Conservation (phyloP, 1,140 invertebrate genomes). For the Drosophila paulistorum region DNA sequence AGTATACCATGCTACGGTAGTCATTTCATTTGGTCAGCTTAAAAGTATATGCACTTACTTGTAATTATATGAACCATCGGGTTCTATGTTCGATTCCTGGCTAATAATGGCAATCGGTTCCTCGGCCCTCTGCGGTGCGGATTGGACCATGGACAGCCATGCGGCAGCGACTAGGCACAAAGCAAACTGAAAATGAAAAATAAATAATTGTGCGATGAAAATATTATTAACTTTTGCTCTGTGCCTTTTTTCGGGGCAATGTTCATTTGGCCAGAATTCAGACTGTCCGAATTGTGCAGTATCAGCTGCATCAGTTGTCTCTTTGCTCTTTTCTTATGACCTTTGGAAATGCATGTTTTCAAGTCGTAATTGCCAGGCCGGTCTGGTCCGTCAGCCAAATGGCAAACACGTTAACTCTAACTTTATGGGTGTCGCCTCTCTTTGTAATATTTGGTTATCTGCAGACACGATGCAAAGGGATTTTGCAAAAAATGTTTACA, state of each 20-base stretch:
- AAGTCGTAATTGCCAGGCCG: slow-evolving; percentile 68
- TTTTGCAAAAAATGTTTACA: slow-evolving; percentile 11
- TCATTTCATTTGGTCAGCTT: neutral
- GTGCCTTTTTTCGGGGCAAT: no score
- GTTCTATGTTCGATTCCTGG: slow-evolving; percentile 87
- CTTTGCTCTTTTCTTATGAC: slow-evolving; percentile 42
- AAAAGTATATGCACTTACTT: slow-evolving; percentile 68
- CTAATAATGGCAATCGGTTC: slow-evolving; percentile 86
- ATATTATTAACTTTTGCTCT: neutral
- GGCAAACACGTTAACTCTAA: slow-evolving; percentile 29
- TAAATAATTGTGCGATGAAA: slow-evolving; percentile 26
- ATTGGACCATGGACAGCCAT: slow-evolving; percentile 75
- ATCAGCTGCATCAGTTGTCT: no score
- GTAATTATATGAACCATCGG: slow-evolving; percentile 87
- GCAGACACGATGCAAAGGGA: neutral
- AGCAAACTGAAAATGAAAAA: slow-evolving; percentile 65
- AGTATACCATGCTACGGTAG: slow-evolving; percentile 27
- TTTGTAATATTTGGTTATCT: neutral
- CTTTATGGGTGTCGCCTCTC: slow-evolving; percentile 5
- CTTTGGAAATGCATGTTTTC: slow-evolving; percentile 36
- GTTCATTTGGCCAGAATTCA: no score
- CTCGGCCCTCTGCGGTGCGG: slow-evolving; percentile 83
- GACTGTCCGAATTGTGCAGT: no score
- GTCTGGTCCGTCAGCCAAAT: slow-evolving; percentile 45
- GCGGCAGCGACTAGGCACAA: slow-evolving; percentile 69